Percentiles rank a stretch among this genome's conserved stretches.
These are phyloP conservation scores for Tokudaia tokunoshimensis DNA, from an alignment of 2,797 vertebrate species.

Conservation along the genomic window DNA sequence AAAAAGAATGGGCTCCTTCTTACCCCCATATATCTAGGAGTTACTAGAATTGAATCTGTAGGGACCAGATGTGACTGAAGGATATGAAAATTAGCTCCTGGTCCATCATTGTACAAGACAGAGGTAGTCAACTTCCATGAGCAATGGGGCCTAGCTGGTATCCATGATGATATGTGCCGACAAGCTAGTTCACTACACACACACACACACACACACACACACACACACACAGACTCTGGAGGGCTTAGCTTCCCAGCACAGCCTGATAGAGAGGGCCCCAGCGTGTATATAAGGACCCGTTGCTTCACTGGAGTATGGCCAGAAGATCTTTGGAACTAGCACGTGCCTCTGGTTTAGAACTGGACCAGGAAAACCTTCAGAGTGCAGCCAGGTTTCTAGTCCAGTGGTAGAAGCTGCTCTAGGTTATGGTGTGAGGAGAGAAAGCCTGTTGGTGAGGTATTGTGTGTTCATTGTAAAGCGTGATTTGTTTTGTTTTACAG, in stretches of 20 bases:
- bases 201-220: no score
- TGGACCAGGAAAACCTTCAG: neutral
- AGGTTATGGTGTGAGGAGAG: neutral
- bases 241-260: neutral
- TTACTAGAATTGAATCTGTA: neutral
- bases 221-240: neutral
- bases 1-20: neutral
- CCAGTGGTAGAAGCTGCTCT: neutral
- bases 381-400: neutral
- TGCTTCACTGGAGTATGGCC: neutral
- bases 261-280: neutral
- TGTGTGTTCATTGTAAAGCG: conserved; percentile 21
- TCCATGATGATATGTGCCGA: neutral
- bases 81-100: neutral
- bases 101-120: neutral
- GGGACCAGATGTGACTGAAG: neutral
- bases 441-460: neutral
- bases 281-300: neutral
- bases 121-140: neutral
- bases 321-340: conserved; percentile 19
- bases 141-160: neutral
- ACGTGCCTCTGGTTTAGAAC: neutral
- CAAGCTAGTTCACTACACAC: neutral
- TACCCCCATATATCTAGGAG: neutral
- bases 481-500: neutral